Evolutionary conservation across 2,113 vertebrate genomes (phyloP), one percentile per base, ranked within the genome.

Genomic region (Arenaria interpres): DNA sequence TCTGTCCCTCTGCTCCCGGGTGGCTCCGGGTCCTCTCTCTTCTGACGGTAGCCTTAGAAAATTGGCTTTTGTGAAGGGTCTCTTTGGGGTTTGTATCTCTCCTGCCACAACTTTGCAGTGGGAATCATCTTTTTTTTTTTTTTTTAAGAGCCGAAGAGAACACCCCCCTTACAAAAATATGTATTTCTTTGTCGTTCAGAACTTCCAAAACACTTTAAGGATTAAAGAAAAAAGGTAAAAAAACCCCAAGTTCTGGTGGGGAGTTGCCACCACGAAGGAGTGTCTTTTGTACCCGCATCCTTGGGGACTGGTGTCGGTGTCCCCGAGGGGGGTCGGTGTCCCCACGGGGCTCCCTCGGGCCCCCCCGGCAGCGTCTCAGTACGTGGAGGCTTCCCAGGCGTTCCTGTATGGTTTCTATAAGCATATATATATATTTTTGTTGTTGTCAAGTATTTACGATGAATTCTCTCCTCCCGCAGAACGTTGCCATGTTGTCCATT

Each of bases 391-490:
- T 88, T 88, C 30, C 89, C 90, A 96, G 93, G 75, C 48, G 88
- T 95, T 93, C 53, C 46, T 90, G 90, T 93, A 78, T 94, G 96
- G 63, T 97, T 95, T 96, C 93, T 72, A 59, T 3, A 90, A 96
- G 88, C 89, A 75, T 91, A 46, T 46, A 46, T 46, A 78, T 94
- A 89, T 97, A 33, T 96, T 96, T 97, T 97, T 97, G 95, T 96
- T 98, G 96, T 96, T 73, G 85, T 93, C 74, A 8, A 93, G 64
- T 45, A 59, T 90, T 85, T 68, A 73, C 77, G 6, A 21, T 72
- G 77, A 18, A 46, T 96, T 92, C 94, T 81, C 95, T 88, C 91
- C 89, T 94, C 87, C 93, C 32, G 75, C 89, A 97, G 94, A 93
- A 57, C 94, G 41, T 94, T 97, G 95, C 83, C n/a, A 66, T 97